Percentiles rank a stretch among this genome's conserved stretches.
Conservation (phyloP, 1,140 invertebrate genomes). For the Drosophila kikkawai region DNA sequence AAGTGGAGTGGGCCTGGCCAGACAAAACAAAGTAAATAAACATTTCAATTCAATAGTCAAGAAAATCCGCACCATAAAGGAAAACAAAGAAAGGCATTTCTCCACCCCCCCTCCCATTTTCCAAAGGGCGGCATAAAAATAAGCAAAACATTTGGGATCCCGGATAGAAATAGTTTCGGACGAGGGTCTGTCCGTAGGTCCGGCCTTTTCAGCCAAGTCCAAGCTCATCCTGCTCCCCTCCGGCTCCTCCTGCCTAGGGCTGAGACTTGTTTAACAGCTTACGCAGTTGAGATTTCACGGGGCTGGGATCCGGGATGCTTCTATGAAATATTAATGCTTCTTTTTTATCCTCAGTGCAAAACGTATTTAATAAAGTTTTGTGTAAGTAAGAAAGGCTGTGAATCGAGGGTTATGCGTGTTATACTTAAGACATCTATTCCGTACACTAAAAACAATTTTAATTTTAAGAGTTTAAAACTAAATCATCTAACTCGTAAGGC, state of each 20-base stretch:
- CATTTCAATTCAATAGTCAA: constrained; percentile 77
- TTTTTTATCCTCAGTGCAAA: neutral
- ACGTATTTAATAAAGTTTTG: constrained; percentile 3
- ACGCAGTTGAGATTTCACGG: constrained; percentile 46
- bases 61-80: constrained; percentile 68
- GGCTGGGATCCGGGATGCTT: neutral
- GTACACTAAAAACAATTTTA: too few relatives aligned
- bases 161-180: constrained; percentile 57
- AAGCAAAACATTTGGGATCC: constrained; percentile 49
- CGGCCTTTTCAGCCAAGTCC: constrained; percentile 3
- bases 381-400: neutral
- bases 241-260: neutral
- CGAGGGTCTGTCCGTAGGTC: constrained; percentile 28
- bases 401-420: neutral
- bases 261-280: constrained; percentile 55
- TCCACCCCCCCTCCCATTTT: constrained; percentile 24
- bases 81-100: constrained; percentile 63
- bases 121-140: constrained; percentile 41
- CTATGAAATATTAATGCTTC: constrained; percentile 50
- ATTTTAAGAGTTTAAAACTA: too few relatives aligned
- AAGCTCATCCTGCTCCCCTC: neutral
- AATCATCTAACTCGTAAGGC: too few relatives aligned
- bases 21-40: constrained; percentile 66
- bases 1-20: neutral
- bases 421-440: neutral